A percentile compares a stretch with the other conserved stretches of the same genome.
phyloP scores from a whole-genome alignment of 2,888 invertebrate species.

The Drosophila borealis region DNA sequence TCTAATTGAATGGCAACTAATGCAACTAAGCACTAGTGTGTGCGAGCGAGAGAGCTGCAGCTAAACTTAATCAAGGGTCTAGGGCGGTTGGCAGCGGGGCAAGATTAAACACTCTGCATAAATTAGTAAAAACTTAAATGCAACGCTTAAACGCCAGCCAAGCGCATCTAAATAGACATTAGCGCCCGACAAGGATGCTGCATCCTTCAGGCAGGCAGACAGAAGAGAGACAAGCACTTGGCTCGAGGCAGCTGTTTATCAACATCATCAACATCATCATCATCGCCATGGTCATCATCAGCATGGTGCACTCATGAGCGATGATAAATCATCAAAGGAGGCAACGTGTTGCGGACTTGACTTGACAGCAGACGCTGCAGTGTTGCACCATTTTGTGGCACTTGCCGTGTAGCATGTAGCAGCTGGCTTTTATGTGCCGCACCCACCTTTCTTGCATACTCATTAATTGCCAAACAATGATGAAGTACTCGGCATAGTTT shows the following conservation, averaged over 20 bases:
- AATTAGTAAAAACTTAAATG: slow-evolving; percentile 68
- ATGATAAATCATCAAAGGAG: slow-evolving; percentile 69
- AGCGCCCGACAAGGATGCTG: slow-evolving; percentile 54
- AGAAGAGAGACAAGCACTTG: slow-evolving; percentile 41
- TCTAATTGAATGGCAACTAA: slow-evolving; percentile 57
- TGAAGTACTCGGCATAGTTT: slow-evolving; percentile 55
- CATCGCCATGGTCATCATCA: slow-evolving; percentile 4
- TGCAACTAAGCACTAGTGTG: slow-evolving; percentile 12
- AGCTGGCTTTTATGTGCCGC: slow-evolving; percentile 26
- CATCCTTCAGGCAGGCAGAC: slow-evolving; percentile 29
- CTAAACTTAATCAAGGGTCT: slow-evolving; percentile 26
- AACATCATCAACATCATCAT: slow-evolving; percentile 29
- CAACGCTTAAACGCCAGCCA: slow-evolving; percentile 48
- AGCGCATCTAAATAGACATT: slow-evolving; percentile 65
- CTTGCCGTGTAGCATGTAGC: slow-evolving; percentile 28
- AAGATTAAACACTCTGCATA: slow-evolving; percentile 60
- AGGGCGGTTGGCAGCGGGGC: slow-evolving; percentile 6
- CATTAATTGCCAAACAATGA: slow-evolving; percentile 80
- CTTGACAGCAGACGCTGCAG: slow-evolving; percentile 76
- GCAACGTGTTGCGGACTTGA: slow-evolving; percentile 73
- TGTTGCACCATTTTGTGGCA: slow-evolving; percentile 53
- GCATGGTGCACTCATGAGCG: slow-evolving; percentile 53
- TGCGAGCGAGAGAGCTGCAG: neutral
- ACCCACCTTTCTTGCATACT: slow-evolving; percentile 5
- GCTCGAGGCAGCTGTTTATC: slow-evolving; percentile 56